Evolutionary conservation across 2,888 invertebrate genomes (phyloP).

Genomic region (Caenorhabditis angaria): DNA sequence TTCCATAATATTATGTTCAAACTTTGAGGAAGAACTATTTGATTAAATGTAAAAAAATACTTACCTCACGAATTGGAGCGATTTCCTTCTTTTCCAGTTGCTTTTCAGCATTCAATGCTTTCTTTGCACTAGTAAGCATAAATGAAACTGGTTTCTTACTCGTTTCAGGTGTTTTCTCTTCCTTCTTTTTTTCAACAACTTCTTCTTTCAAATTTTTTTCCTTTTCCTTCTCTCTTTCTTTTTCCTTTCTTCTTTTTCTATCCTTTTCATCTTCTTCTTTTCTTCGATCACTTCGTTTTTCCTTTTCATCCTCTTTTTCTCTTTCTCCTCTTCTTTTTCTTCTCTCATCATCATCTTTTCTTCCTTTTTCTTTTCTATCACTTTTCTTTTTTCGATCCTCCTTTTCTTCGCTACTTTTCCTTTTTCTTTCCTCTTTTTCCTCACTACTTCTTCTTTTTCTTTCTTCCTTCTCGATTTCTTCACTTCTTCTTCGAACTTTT

Average conservation of each 20-base stretch:
- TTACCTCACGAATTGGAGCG: too few species aligned
- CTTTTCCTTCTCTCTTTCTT: conserved; percentile 11
- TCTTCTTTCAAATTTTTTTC: conserved; percentile 2
- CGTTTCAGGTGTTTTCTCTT: conserved; percentile 18
- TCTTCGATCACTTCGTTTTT: background rate
- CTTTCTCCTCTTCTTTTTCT: background rate
- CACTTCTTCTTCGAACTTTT: background rate
- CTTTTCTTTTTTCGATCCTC: background rate
- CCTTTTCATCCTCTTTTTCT: background rate
- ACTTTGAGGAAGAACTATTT: too few species aligned
- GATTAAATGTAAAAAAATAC: too few species aligned
- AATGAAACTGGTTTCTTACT: conserved; percentile 33
- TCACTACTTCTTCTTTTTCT: background rate
- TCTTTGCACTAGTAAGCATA: conserved; percentile 14
- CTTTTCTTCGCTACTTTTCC: background rate
- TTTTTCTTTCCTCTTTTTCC: too few species aligned
- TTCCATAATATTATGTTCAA: too few species aligned
- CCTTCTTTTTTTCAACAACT: background rate
- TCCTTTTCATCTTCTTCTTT: background rate
- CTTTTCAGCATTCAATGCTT: background rate
- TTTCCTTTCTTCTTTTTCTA: conserved; percentile 5
- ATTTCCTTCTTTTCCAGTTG: background rate
- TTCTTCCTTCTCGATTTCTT: background rate
- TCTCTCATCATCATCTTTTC: background rate
- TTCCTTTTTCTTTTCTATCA: background rate